phyloP scores from a whole-genome alignment of 1,140 invertebrate species.

The Eumaeus atala region DNA sequence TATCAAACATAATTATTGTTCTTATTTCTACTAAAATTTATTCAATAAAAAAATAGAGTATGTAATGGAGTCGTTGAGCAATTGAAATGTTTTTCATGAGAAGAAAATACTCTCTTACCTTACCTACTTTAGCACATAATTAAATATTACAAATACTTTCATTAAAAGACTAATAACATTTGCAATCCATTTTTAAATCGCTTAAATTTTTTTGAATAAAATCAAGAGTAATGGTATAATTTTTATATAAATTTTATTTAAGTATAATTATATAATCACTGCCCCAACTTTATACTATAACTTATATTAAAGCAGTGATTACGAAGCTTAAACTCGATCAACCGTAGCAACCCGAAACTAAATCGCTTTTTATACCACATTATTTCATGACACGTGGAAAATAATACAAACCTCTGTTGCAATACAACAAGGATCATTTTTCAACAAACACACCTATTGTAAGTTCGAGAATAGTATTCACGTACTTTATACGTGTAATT shows the following conservation, averaged over 20 bases:
- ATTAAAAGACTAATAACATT: too few relatives aligned
- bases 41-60: too few relatives aligned
- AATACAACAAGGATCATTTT: neutral
- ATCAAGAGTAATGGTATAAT: neutral
- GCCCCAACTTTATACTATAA: conserved; percentile 37
- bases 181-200: too few relatives aligned
- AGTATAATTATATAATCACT: conserved; percentile 43
- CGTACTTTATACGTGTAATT: conserved; percentile 67
- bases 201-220: too few relatives aligned
- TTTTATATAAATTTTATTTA: conserved; percentile 32
- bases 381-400: neutral
- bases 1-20: too few relatives aligned
- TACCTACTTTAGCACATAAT: too few relatives aligned
- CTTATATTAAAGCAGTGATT: conserved; percentile 47
- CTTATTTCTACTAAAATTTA: too few relatives aligned
- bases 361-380: conserved; percentile 12
- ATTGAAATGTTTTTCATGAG: too few relatives aligned
- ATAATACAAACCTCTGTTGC: conserved; percentile 1
- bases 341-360: conserved; percentile 46
- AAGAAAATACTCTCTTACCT: too few relatives aligned
- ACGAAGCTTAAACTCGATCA: conserved; percentile 61
- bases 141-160: too few relatives aligned
- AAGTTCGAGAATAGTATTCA: conserved; percentile 33
- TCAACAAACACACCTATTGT: neutral
- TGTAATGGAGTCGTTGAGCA: too few relatives aligned